These are phyloP conservation scores for Bubo bubo DNA, from an alignment of 2,113 vertebrate species.

Conservation along the genomic window DNA sequence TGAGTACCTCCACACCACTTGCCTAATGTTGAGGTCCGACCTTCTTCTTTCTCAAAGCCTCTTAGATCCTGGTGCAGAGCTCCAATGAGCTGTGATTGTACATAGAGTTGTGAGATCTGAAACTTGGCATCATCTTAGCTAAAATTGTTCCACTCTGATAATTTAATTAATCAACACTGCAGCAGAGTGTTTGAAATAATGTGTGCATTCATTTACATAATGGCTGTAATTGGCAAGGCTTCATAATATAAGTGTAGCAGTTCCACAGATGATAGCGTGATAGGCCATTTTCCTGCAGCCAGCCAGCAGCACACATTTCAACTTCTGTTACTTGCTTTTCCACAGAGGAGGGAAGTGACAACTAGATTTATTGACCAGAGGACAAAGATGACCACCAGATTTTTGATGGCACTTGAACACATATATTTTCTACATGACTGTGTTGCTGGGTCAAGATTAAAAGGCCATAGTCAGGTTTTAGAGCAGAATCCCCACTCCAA, in stretches of 20 bases:
- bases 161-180: constrained; percentile 68
- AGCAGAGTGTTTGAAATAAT: constrained; percentile 67
- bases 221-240: constrained; percentile 59
- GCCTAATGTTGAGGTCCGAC: background rate
- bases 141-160: constrained; percentile 64
- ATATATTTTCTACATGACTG: background rate
- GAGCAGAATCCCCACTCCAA: background rate
- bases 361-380: constrained; percentile 11
- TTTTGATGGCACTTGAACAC: background rate
- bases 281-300: background rate
- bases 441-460: background rate
- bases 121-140: constrained; percentile 51
- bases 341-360: background rate
- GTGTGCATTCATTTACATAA: constrained; percentile 66
- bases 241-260: constrained; percentile 14
- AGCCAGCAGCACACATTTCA: background rate
- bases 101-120: background rate
- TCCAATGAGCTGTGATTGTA: background rate
- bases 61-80: background rate
- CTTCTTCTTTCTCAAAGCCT: background rate
- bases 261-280: background rate
- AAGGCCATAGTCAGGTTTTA: background rate
- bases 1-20: background rate
- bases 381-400: background rate
- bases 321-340: constrained; percentile 32